phyloP scores from a whole-genome alignment of 2,113 vertebrate genomes.

The Aramus guarauna region DNA sequence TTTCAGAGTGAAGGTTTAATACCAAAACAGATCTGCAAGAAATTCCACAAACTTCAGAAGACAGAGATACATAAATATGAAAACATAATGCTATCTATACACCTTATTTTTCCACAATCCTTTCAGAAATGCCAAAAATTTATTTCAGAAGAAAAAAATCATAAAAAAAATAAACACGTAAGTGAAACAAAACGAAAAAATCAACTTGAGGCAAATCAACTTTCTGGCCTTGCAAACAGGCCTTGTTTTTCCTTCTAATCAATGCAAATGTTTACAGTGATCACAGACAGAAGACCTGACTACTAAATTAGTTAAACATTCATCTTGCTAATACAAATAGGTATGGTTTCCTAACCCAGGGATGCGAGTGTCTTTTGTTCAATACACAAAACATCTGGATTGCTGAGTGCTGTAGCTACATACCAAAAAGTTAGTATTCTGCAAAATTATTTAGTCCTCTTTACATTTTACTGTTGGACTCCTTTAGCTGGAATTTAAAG shows the following conservation, averaged over 20 bases:
- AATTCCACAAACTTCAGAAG: neutral
- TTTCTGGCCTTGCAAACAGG: neutral
- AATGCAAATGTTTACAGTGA: neutral
- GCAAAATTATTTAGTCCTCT: neutral
- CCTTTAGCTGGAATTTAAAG: neutral
- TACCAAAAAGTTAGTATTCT: neutral
- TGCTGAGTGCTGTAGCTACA: neutral
- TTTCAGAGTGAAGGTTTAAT: slow-evolving; percentile 37
- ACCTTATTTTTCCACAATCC: neutral
- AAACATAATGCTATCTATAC: neutral
- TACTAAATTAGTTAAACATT: neutral
- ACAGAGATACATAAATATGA: neutral
- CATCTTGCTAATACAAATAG: neutral
- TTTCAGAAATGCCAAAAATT: neutral
- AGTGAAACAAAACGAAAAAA: neutral
- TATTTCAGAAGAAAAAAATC: neutral
- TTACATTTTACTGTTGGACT: neutral
- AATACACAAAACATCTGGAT: neutral
- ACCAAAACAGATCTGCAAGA: neutral
- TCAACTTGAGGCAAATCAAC: neutral
- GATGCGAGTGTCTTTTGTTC: accelerated
- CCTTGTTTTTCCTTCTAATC: neutral
- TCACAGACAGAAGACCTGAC: neutral
- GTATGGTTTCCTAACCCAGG: neutral
- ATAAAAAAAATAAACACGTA: accelerated